Evolutionary conservation across 2,888 invertebrate species (phyloP), one percentile per base, ranked within the genome.

Genomic region (Tyria jacobaeae): DNA sequence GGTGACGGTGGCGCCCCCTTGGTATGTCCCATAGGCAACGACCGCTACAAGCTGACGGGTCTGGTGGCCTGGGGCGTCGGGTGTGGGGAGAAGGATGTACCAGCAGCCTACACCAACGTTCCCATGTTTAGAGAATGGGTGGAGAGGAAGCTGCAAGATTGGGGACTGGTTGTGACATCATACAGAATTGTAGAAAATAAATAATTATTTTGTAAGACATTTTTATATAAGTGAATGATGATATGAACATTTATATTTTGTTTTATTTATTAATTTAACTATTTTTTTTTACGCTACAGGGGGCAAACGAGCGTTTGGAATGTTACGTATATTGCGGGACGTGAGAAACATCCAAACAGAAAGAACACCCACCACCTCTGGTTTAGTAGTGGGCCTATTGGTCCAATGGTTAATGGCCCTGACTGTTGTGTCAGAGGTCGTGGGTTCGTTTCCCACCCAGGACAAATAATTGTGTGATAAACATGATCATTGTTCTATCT

Each of bases 1-100:
- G 97, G 97, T 39, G 97, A 97, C 82, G 97, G 97, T 15, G 97
- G 97, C 31, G 96, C 96, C 41, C 97, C 97, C 0, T 86, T 97
- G 15, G 96, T 96, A 0, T 97, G 97, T 75, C 91, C 94, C 0
- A 81, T 94, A 0, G 89, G 94, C n/a, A 88, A 94, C 53, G 92
- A 94, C 62, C 94, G 95, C 10, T 97, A 96, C 85, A 95, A 96
- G n/a, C 95, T 97, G 79, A 95, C 95, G 1, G 98, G 98, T 0
- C 95, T 98, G 10, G 97, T 98, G 0, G 96, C 98, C 0, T 98
- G 98, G 98, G 98, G 98, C n/a, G 96, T 98, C 59, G 97, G 97
- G 3, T 98, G 98, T 79, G 98, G 98, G 0, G 60, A 79, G 49
- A 71, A 87, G 71, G 93, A 94, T 56, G 94, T 96, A 0, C 98